These are phyloP conservation scores for Pocillopora grandis DNA, from an alignment of 92 coral and sea anemone genomes.

Conservation along the genomic window DNA sequence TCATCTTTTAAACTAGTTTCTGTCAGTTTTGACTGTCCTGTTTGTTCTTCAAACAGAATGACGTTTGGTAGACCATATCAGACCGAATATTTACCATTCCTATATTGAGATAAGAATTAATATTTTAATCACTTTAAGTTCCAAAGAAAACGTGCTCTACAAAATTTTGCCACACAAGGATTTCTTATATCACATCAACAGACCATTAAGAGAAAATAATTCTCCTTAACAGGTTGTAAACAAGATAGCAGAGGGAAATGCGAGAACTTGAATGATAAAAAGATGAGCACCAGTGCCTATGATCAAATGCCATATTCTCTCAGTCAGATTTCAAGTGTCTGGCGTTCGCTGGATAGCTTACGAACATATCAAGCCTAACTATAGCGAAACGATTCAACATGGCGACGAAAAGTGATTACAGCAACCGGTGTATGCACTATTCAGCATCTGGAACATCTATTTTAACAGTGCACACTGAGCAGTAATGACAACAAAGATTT, in stretches of 20 bases:
- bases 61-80: background rate
- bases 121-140: background rate
- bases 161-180: no score
- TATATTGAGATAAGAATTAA: background rate
- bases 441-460: background rate
- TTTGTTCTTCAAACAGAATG: background rate
- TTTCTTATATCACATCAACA: background rate
- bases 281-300: background rate
- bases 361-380: slow-evolving; percentile 40
- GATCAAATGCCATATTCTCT: slow-evolving; percentile 18
- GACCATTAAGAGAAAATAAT: no score
- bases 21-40: background rate
- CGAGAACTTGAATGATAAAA: background rate
- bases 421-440: slow-evolving; percentile 1
- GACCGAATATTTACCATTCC: slow-evolving; percentile 13
- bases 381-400: slow-evolving; percentile 13
- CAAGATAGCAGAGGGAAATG: no score
- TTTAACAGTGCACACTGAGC: background rate
- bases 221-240: no score
- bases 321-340: background rate
- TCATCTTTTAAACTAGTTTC: background rate
- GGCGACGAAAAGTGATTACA: slow-evolving; percentile 7
- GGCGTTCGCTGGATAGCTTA: slow-evolving; percentile 11
- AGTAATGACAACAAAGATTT: slow-evolving; percentile 11
- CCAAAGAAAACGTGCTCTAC: background rate